A percentile compares a stretch with the other conserved stretches of the same genome.
These are phyloP conservation scores for Scaptomyza montana DNA, from an alignment of 1,140 invertebrate genomes.

Conservation along the genomic window DNA sequence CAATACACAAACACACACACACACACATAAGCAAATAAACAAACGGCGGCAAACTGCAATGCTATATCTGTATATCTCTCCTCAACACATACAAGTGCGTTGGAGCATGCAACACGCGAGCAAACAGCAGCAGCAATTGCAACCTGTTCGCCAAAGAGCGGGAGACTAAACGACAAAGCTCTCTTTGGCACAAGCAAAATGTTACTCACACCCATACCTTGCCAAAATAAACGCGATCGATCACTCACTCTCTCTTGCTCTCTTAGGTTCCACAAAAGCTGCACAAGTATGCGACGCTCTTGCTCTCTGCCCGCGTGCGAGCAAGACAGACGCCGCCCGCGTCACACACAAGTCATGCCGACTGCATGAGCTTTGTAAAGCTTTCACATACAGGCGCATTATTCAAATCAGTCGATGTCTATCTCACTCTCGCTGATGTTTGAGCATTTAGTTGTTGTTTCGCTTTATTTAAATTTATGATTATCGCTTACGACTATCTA, in stretches of 20 bases:
- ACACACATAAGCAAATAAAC: slow-evolving; percentile 72
- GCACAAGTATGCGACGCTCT: slow-evolving; percentile 8
- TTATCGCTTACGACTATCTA: slow-evolving; percentile 45
- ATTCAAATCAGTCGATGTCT: slow-evolving; percentile 64
- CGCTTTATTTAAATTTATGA: slow-evolving; percentile 76
- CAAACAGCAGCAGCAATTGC: slow-evolving; percentile 39
- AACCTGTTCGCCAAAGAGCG: slow-evolving; percentile 21
- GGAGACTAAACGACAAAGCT: slow-evolving; percentile 9
- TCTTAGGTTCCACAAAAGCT: slow-evolving; percentile 75
- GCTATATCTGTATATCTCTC: slow-evolving; percentile 21
- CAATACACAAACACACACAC: too few species aligned
- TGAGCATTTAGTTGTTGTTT: slow-evolving; percentile 7
- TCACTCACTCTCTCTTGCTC: slow-evolving; percentile 37
- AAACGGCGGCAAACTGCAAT: slow-evolving; percentile 68
- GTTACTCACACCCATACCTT: slow-evolving; percentile 32
- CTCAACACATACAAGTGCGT: slow-evolving; percentile 36
- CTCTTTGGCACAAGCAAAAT: neutral
- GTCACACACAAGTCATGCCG: neutral
- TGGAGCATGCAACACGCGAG: slow-evolving; percentile 61
- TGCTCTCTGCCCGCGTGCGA: slow-evolving; percentile 9
- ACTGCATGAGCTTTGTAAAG: slow-evolving; percentile 16
- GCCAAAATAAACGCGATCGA: slow-evolving; percentile 11
- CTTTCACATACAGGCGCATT: slow-evolving; percentile 49
- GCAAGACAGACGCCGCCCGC: slow-evolving; percentile 47
- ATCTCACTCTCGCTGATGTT: slow-evolving; percentile 39